These are phyloP conservation scores for Vulpes vulpes DNA, from an alignment of 2,113 vertebrate genomes.

Conservation along the genomic window DNA sequence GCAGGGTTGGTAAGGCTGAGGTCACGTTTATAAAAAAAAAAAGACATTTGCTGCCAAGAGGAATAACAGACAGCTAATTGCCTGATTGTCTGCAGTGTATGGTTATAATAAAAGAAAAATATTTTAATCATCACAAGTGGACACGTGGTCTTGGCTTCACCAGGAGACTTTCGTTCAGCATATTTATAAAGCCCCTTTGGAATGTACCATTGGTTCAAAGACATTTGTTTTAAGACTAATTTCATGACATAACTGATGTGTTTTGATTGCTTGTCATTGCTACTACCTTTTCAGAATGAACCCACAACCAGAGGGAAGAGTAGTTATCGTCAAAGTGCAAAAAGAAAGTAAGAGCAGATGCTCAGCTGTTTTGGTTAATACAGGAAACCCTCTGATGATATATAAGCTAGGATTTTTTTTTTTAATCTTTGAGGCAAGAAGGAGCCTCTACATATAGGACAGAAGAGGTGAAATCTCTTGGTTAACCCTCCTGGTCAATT, in stretches of 20 bases:
- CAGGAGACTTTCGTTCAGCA: not conserved
- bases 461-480: not conserved
- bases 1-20: not conserved
- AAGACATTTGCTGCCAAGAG: not conserved
- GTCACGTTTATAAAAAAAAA: not conserved
- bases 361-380: not conserved
- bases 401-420: not conserved
- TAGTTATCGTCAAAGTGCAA: not conserved
- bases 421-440: not conserved
- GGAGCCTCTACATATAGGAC: not conserved
- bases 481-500: not conserved
- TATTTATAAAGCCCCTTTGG: not conserved
- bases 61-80: not conserved
- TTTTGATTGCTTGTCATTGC: not conserved
- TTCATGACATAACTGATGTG: no score
- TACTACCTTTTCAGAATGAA: not conserved
- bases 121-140: not conserved
- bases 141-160: not conserved
- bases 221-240: not conserved
- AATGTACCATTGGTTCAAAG: not conserved
- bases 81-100: not conserved
- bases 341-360: not conserved
- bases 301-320: fast-evolving
- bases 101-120: not conserved
- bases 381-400: not conserved